A percentile compares a stretch with the other conserved stretches of the same genome.
These are phyloP conservation scores for Polypterus bichir DNA, from an alignment of 2,113 vertebrate species.

Conservation along the genomic window DNA sequence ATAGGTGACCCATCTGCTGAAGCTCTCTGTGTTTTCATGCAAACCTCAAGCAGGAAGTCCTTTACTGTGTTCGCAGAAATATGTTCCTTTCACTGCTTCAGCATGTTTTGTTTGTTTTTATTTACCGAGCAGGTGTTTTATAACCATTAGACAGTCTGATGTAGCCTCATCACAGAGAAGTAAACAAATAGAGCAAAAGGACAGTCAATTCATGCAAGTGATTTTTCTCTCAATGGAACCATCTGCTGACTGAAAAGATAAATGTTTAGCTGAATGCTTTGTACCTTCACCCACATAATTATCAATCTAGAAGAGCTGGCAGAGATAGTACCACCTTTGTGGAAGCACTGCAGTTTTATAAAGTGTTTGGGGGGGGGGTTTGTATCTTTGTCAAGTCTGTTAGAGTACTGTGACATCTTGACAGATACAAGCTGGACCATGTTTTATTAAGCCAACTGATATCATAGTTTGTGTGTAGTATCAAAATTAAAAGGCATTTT, in stretches of 20 bases:
- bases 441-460: constrained; percentile 19
- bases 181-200: constrained; percentile 48
- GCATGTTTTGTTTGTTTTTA: constrained; percentile 53
- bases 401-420: constrained; percentile 23
- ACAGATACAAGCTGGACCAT: constrained; percentile 25
- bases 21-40: constrained; percentile 33
- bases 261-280: constrained; percentile 36
- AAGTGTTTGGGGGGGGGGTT: constrained; percentile 35
- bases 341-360: constrained; percentile 33
- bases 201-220: constrained; percentile 32
- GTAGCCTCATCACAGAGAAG: constrained; percentile 40
- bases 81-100: constrained; percentile 41
- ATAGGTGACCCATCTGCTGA: constrained; percentile 42
- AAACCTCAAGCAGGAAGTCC: constrained; percentile 32
- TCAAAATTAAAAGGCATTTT: too few species aligned
- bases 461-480: background rate
- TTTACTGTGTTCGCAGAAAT: constrained; percentile 47
- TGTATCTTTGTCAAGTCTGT: constrained; percentile 35
- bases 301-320: constrained; percentile 36
- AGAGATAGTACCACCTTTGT: constrained; percentile 28
- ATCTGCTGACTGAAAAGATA: constrained; percentile 56
- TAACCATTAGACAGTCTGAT: constrained; percentile 48
- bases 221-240: constrained; percentile 44
- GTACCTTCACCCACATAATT: constrained; percentile 44
- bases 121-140: constrained; percentile 63